These are phyloP conservation scores for Gambusia holbrooki DNA, from an alignment of 2,113 vertebrate species.

Conservation along the genomic window DNA sequence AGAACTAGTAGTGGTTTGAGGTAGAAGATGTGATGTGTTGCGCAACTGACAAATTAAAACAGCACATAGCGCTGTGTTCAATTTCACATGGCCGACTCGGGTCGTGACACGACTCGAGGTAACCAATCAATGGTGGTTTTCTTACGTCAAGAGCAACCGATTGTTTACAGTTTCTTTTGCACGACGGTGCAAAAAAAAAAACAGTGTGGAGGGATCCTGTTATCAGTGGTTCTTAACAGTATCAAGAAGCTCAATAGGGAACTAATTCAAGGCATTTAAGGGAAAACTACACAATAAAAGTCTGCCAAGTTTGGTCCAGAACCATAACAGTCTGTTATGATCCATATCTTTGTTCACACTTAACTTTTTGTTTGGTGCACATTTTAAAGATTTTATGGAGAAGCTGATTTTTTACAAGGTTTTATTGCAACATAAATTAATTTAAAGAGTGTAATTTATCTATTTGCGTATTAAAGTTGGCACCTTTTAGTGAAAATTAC, in stretches of 20 bases:
- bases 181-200: not conserved
- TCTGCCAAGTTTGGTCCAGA: not conserved
- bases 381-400: not conserved
- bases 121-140: not conserved
- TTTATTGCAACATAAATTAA: too few species aligned
- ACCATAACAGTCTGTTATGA: not conserved
- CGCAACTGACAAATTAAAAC: not conserved
- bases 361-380: not conserved
- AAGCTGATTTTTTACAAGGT: not conserved
- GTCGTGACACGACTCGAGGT: not conserved
- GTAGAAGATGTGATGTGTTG: not conserved
- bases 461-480: not conserved
- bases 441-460: not conserved
- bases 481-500: not conserved
- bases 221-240: not conserved
- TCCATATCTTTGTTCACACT: not conserved
- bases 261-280: not conserved
- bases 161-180: not conserved
- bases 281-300: too few species aligned
- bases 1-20: not conserved
- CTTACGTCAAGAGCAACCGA: not conserved
- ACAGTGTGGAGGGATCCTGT: not conserved
- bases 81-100: not conserved
- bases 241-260: not conserved
- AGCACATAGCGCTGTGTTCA: not conserved